Evolutionary conservation across 2,797 vertebrate species (phyloP).

Genomic region (Vespertilio murinus): DNA sequence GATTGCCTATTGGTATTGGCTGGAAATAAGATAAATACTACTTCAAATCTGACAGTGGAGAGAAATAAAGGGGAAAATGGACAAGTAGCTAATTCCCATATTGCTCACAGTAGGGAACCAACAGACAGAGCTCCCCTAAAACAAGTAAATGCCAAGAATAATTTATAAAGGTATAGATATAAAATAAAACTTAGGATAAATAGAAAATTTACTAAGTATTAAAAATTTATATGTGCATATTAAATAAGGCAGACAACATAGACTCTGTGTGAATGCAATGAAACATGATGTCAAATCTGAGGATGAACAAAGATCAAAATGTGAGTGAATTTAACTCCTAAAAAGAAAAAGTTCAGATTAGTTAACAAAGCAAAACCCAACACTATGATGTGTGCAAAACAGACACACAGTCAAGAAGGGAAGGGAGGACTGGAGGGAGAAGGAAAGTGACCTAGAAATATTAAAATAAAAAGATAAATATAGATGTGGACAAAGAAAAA

Average conservation of each 20-base stretch:
- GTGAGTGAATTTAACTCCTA: neutral
- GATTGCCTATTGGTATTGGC: neutral
- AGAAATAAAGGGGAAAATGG: neutral
- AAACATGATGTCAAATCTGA: neutral
- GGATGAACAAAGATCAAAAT: neutral
- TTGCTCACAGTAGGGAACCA: neutral
- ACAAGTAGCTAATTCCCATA: neutral
- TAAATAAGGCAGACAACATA: neutral
- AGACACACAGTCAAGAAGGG: neutral
- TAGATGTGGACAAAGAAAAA: neutral
- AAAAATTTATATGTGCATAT: neutral
- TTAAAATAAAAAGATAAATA: constrained; percentile 6
- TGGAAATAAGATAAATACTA: neutral
- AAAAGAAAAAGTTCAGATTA: neutral
- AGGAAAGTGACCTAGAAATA: neutral
- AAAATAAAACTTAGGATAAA: neutral
- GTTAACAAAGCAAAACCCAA: neutral
- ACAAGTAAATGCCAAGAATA: neutral
- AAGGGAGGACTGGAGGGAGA: neutral
- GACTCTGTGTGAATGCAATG: neutral
- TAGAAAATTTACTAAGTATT: neutral
- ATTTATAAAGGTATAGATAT: neutral
- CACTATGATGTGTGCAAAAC: neutral
- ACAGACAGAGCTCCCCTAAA: neutral
- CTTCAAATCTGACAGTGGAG: neutral